Evolutionary conservation across 92 coral and sea anemone genomes (phyloP).

Genomic region (Epizoanthus rinbou): DNA sequence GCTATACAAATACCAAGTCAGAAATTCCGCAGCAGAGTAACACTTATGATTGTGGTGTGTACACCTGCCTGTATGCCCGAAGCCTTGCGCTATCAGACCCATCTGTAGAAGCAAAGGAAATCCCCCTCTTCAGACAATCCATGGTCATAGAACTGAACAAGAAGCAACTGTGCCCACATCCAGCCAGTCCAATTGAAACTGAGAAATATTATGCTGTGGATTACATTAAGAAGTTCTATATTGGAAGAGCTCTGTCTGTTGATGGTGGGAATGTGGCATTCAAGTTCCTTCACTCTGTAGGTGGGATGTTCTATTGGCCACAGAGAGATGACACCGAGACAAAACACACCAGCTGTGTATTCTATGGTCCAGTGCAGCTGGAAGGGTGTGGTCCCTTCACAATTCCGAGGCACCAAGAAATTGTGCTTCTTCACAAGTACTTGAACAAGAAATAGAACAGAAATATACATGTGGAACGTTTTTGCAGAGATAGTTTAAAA

Average conservation of each 20-base stretch:
- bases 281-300: constrained; percentile 34
- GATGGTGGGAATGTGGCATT: constrained; percentile 1
- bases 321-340: constrained; percentile 21
- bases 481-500: not conserved
- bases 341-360: constrained; percentile 32
- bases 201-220: constrained; percentile 49
- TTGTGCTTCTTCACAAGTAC: constrained; percentile 2
- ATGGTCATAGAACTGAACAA: constrained; percentile 42
- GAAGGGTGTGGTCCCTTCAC: constrained; percentile 27
- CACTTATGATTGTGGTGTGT: constrained; percentile 31
- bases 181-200: constrained; percentile 23
- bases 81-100: constrained; percentile 26
- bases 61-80: constrained; percentile 8
- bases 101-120: constrained; percentile 22
- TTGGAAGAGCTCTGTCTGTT: constrained; percentile 43
- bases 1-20: constrained; percentile 7
- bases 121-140: constrained; percentile 15
- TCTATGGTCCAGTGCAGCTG: constrained; percentile 46
- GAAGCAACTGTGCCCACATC: constrained; percentile 29
- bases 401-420: not conserved
- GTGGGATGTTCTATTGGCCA: constrained; percentile 33
- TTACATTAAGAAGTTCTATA: constrained; percentile 33
- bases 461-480: not conserved
- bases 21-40: constrained; percentile 16
- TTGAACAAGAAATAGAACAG: not conserved